These are phyloP conservation scores for Achroia grisella DNA, from an alignment of 1,140 invertebrate genomes.

Conservation along the genomic window DNA sequence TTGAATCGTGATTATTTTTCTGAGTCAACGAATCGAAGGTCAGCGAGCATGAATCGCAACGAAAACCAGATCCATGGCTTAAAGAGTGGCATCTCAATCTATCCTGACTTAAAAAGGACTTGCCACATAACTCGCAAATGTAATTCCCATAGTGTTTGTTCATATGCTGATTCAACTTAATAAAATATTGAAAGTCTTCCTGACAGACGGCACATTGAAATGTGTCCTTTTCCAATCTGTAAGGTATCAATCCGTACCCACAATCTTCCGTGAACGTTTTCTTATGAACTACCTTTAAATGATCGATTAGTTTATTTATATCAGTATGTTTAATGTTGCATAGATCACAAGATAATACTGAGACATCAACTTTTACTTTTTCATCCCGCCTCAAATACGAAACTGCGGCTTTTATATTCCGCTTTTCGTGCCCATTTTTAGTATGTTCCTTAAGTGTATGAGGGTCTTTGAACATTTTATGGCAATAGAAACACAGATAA, in stretches of 20 bases:
- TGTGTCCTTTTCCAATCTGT: conserved; percentile 34
- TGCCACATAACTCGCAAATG: conserved; percentile 85
- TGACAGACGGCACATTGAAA: conserved; percentile 58
- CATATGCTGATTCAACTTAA: conserved; percentile 66
- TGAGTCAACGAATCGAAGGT: conserved; percentile 42
- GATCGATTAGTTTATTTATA: conserved; percentile 30
- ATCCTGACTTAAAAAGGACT: conserved; percentile 75
- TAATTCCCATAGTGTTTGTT: conserved; percentile 72
- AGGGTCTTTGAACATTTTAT: conserved; percentile 38
- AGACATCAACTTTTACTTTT: conserved; percentile 59
- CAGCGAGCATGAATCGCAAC: conserved; percentile 34
- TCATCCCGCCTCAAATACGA: conserved; percentile 51
- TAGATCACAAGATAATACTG: conserved; percentile 23
- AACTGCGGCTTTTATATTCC: conserved; percentile 48
- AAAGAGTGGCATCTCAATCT: conserved; percentile 40
- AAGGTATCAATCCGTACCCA: conserved; percentile 48
- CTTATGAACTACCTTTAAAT: conserved; percentile 31
- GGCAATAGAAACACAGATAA: conserved; percentile 61
- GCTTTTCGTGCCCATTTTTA: conserved; percentile 25
- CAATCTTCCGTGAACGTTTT: conserved; percentile 29
- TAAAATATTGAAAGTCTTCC: conserved; percentile 58
- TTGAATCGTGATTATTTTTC: conserved; percentile 37
- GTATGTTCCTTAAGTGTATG: conserved; percentile 44
- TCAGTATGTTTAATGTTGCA: conserved; percentile 24
- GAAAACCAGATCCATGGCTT: conserved; percentile 36